These are phyloP conservation scores for Nixonia krombeini DNA, from an alignment of 1,140 invertebrate genomes.

Conservation along the genomic window DNA sequence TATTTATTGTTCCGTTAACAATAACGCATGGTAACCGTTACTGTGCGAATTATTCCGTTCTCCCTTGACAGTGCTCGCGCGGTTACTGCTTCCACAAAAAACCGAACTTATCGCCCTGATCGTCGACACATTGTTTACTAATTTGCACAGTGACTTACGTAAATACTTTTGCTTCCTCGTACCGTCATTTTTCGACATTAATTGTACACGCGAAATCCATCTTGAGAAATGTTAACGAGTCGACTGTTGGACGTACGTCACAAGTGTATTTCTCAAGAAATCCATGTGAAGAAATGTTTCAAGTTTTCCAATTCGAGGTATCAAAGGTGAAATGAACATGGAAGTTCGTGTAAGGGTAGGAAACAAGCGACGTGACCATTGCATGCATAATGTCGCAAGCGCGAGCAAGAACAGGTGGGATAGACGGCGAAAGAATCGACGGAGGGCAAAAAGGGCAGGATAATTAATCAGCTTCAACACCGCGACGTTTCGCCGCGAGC, in stretches of 20 bases:
- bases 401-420: constrained; percentile 2
- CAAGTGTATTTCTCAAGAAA: too few species aligned
- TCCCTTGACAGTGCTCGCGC: background rate
- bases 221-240: too few species aligned
- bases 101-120: background rate
- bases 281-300: too few species aligned
- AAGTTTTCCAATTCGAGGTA: too few species aligned
- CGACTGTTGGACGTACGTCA: too few species aligned
- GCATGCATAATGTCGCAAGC: constrained; percentile 33
- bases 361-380: too few species aligned
- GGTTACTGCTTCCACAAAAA: background rate
- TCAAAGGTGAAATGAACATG: too few species aligned
- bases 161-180: too few species aligned
- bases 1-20: constrained; percentile 12
- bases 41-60: constrained; percentile 2
- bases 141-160: too few species aligned
- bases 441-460: constrained; percentile 49
- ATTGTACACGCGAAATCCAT: constrained; percentile 10
- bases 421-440: background rate
- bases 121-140: background rate
- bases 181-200: background rate
- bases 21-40: constrained; percentile 8
- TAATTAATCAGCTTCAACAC: constrained; percentile 60
- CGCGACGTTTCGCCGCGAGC: constrained; percentile 39
- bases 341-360: constrained; percentile 28